phyloP scores from a whole-genome alignment of 2,113 vertebrate species.

The Actenoides lindsayi region DNA sequence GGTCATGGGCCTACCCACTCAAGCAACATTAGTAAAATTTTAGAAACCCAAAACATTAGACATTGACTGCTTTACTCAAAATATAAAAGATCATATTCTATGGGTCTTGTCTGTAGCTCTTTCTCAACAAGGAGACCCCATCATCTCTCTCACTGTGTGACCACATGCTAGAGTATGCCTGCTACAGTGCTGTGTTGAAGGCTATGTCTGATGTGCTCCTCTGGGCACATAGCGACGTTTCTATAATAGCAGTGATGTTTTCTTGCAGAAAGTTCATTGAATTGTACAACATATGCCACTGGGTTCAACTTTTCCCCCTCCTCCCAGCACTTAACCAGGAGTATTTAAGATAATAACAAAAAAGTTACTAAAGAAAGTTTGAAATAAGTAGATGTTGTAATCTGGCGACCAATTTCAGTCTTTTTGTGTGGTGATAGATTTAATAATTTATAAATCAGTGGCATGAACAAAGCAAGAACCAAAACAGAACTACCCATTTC shows the following conservation, averaged over 20 bases:
- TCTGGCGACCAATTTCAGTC: slow-evolving; percentile 43
- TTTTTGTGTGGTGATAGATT: slow-evolving; percentile 58
- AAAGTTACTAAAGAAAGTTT: slow-evolving; percentile 37
- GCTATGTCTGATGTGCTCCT: background rate
- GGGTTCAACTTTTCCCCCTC: background rate
- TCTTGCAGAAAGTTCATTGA: background rate
- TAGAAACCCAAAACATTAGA: background rate
- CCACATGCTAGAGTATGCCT: background rate
- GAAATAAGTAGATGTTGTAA: slow-evolving; percentile 31
- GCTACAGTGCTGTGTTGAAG: background rate
- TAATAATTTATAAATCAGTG: slow-evolving; percentile 77
- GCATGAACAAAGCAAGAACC: slow-evolving; percentile 75
- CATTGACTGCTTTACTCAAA: background rate
- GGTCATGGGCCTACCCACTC: background rate
- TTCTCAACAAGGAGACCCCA: background rate
- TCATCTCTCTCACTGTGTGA: background rate
- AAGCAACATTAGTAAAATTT: background rate
- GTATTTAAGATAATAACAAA: background rate
- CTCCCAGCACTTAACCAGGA: background rate
- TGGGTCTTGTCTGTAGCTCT: background rate
- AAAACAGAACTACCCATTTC: slow-evolving; percentile 84
- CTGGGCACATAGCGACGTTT: background rate
- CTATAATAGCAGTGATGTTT: background rate
- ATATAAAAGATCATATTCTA: background rate
- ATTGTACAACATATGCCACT: background rate